Percentiles rank a stretch among this genome's conserved stretches.
Conservation (phyloP, 1,140 invertebrate genomes). For the Vanessa atalanta region DNA sequence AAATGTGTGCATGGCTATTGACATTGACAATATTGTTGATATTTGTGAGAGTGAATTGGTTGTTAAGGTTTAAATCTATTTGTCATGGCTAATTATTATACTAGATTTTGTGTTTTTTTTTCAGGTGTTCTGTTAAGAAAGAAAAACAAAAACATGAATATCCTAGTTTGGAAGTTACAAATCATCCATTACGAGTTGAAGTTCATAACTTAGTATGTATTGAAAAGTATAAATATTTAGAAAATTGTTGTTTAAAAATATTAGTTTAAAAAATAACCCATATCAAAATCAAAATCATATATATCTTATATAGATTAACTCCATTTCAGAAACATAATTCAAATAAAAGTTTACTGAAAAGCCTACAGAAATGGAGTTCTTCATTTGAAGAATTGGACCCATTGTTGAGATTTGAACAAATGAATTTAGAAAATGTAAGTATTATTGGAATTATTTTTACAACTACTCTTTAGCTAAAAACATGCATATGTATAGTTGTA, state of each 20-base stretch:
- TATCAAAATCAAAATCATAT: too few species aligned
- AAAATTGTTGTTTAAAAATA: too few species aligned
- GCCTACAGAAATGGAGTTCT: slow-evolving; percentile 68
- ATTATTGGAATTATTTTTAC: not conserved
- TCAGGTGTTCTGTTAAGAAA: slow-evolving; percentile 57
- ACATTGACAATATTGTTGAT: too few species aligned
- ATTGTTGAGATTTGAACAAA: slow-evolving; percentile 68
- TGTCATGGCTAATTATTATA: not conserved
- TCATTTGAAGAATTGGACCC: slow-evolving; percentile 72
- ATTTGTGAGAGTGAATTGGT: too few species aligned
- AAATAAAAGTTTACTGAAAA: slow-evolving; percentile 62
- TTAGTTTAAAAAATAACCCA: too few species aligned
- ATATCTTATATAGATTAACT: not conserved
- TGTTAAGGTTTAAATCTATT: not conserved
- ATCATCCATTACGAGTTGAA: slow-evolving; percentile 61
- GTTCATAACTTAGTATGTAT: slow-evolving; percentile 52
- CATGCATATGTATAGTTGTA: too few species aligned
- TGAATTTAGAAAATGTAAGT: slow-evolving; percentile 63
- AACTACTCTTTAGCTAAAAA: too few species aligned
- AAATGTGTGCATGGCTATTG: too few species aligned
- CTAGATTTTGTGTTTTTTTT: slow-evolving; percentile 28
- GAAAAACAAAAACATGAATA: slow-evolving; percentile 39
- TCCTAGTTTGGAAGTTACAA: slow-evolving; percentile 61
- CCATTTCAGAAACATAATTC: slow-evolving; percentile 58
- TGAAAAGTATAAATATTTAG: not conserved